A percentile compares a stretch with the other conserved stretches of the same genome.
These are phyloP conservation scores for Aurelia sp. DNA, from an alignment of 30 jellyfish, hydroid and myxozoan species.

Conservation along the genomic window DNA sequence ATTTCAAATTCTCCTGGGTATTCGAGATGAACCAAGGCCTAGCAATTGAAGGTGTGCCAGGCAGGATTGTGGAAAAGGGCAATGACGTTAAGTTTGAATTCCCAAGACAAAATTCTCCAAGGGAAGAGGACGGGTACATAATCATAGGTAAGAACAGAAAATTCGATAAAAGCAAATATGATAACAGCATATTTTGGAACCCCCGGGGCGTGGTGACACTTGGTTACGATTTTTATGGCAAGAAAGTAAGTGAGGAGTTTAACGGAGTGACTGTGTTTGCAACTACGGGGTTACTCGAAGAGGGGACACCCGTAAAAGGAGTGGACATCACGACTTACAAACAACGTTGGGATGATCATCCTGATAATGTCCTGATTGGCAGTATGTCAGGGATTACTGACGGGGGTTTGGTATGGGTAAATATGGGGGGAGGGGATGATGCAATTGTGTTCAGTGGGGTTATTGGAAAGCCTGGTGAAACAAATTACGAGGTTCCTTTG, in stretches of 20 bases:
- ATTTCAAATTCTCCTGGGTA: constrained; percentile 40
- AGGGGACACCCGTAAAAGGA: constrained; percentile 11
- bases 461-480: constrained; percentile 42
- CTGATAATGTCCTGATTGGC: constrained; percentile 9
- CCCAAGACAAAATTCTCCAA: background rate
- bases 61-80: constrained; percentile 11
- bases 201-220: constrained; percentile 19
- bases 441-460: constrained; percentile 16
- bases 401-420: background rate
- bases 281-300: constrained; percentile 12
- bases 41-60: constrained; percentile 18
- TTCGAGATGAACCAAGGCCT: constrained; percentile 39
- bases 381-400: constrained; percentile 26
- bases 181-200: constrained; percentile 27
- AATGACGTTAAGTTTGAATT: constrained; percentile 15
- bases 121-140: constrained; percentile 28
- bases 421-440: constrained; percentile 47
- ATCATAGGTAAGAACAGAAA: constrained; percentile 9
- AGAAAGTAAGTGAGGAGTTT: constrained; percentile 10
- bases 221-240: constrained; percentile 46
- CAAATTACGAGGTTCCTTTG: background rate
- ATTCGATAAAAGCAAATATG: constrained; percentile 30
- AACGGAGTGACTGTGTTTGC: constrained; percentile 43
- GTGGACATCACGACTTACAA: constrained; percentile 29
- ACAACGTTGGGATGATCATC: background rate